Evolutionary conservation across 2,113 vertebrate species (phyloP).

Genomic region (Ochotona curzoniae): DNA sequence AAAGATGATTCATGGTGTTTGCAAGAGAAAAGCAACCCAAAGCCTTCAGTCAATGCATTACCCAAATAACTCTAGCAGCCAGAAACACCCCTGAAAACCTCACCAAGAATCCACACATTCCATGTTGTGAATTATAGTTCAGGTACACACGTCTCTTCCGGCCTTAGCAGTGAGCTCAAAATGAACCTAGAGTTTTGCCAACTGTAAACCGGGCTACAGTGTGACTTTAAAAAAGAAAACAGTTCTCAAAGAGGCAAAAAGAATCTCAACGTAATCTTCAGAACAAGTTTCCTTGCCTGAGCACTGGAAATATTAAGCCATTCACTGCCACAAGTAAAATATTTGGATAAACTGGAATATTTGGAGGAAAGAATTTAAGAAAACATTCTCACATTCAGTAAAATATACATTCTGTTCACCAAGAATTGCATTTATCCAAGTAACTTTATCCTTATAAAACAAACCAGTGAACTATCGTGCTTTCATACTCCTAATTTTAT

Average conservation of each 20-base stretch:
- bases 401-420: background rate
- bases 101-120: background rate
- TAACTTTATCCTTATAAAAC: conserved; percentile 2
- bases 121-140: background rate
- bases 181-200: background rate
- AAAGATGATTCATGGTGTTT: conserved; percentile 3
- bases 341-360: background rate
- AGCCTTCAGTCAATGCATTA: background rate
- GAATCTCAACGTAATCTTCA: background rate
- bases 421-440: background rate
- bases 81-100: background rate
- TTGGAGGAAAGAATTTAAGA: background rate
- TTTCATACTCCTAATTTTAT: background rate
- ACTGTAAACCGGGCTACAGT: background rate
- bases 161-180: conserved; percentile 12
- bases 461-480: background rate
- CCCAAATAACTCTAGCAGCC: background rate
- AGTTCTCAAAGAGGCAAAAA: background rate
- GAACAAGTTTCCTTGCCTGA: background rate
- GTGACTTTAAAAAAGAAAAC: background rate
- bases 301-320: background rate
- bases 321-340: background rate
- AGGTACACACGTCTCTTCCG: conserved; percentile 10
- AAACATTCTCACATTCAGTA: background rate
- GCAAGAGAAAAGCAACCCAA: background rate